Percentiles rank a stretch among this genome's conserved stretches.
phyloP scores from a whole-genome alignment of 2,888 invertebrate species.

The Cerastis leucographa region DNA sequence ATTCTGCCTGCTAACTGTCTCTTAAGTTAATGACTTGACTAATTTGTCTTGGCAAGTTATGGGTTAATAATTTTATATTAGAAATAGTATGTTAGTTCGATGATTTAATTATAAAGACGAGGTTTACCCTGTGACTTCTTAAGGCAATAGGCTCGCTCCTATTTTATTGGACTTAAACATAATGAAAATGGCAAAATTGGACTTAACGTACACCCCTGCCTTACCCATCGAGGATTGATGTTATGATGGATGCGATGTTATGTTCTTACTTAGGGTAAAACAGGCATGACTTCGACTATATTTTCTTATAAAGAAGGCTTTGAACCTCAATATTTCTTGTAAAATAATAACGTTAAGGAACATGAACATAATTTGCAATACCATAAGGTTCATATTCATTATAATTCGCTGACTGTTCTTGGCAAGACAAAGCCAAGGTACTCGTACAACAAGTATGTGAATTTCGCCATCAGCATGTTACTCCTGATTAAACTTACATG shows the following conservation, averaged over 20 bases:
- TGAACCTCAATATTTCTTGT: background rate
- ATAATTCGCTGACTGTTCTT: background rate
- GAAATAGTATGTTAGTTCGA: background rate
- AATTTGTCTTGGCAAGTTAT: conserved; percentile 45
- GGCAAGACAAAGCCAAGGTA: background rate
- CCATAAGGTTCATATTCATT: background rate
- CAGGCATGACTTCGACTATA: background rate
- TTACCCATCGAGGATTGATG: background rate
- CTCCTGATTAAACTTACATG: conserved; percentile 2
- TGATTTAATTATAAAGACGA: background rate
- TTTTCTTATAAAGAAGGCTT: background rate
- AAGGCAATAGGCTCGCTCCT: background rate
- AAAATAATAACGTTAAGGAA: background rate
- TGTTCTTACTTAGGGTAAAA: background rate
- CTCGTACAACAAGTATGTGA: background rate
- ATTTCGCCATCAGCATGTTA: background rate
- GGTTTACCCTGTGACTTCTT: background rate
- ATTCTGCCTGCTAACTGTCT: conserved; percentile 45
- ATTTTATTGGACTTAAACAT: background rate
- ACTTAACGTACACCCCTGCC: background rate
- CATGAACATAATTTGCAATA: background rate
- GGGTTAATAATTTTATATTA: conserved; percentile 9
- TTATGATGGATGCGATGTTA: background rate
- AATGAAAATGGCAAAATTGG: background rate
- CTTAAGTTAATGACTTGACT: conserved; percentile 49